Evolutionary conservation across 2,113 vertebrate species (phyloP).

Genomic region (Dicaeum eximium): DNA sequence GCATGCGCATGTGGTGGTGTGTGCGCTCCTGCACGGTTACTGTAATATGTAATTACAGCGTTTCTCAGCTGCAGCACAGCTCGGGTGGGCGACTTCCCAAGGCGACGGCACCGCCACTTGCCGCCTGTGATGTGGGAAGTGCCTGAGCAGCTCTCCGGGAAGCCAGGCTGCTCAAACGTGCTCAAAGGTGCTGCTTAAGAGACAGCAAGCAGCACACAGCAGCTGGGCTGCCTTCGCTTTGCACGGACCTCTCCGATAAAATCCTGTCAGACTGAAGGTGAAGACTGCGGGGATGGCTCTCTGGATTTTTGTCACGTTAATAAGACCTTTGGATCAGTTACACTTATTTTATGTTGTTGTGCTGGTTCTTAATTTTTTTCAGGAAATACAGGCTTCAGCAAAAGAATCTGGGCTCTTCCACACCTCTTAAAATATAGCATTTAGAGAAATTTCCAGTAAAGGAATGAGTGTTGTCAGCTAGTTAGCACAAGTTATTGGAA

Average conservation of each 20-base stretch:
- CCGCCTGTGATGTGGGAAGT: accelerated
- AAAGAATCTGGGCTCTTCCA: conserved; percentile 37
- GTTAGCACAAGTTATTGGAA: conserved; percentile 56
- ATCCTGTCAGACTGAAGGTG: not conserved
- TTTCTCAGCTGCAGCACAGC: not conserved
- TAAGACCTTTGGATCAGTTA: not conserved
- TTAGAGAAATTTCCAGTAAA: conserved; percentile 48
- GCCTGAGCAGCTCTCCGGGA: not conserved
- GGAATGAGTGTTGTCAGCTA: conserved; percentile 60
- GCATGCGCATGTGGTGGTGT: accelerated
- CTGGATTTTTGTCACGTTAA: not conserved
- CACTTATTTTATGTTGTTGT: not conserved
- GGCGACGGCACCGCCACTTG: accelerated
- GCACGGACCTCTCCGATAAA: not conserved
- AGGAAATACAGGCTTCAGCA: conserved; percentile 28
- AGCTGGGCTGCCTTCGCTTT: not conserved
- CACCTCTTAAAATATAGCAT: conserved; percentile 24
- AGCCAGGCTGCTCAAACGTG: not conserved
- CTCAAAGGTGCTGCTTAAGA: not conserved
- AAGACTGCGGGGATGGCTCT: not conserved
- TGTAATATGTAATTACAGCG: too few relatives aligned
- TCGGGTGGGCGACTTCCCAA: not conserved
- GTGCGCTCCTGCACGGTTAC: not conserved
- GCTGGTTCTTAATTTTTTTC: conserved; percentile 38
- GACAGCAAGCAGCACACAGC: not conserved